Base-by-base conservation (phyloP, 2,888 invertebrate species). In the Blastobasis adustella region DNA sequence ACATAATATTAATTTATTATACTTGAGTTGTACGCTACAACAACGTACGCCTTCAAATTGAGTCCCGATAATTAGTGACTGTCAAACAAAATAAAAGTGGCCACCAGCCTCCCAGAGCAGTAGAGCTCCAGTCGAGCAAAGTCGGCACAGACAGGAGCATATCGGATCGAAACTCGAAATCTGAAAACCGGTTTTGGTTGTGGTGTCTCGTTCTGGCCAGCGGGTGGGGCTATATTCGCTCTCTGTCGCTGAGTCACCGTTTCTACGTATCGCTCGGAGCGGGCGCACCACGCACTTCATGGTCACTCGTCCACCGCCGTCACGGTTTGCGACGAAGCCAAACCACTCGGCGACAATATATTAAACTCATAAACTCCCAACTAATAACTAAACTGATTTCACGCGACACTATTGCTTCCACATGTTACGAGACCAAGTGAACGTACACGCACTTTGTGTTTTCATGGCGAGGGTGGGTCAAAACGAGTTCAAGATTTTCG, bases 81-180 rank as follows among this genome's bases (percentile, higher is more conserved):
- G 62, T 58, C 54, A 68, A 61, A 57, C 57, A 50, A 71, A 37
- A n/a, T 37, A 46, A 46, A 38, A 10, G 10, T 10, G 23, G 23
- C 37, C 6, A 46, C 41, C 41, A 41, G 7, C 7, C 7, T 8
- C 41, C 41, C 9, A 41, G 7, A 41, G 8, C 41, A 41, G 9
- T 41, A 41, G 41, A 60, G 72, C 71, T 76, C 76, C 72, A 79
- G 76, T 82, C 77, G 70, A 76, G 74, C 79, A 70, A 72, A 76
- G 76, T 79, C 71, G 76, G 76, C 73, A 75, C 77, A 85, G 84
- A 79, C 85, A 75, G 80, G 82, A 84, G 86, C 85, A 76, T 87
- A 88, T 87, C 82, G 85, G 81, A 83, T 87, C 80, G 80, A 82
- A 85, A 87, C 85, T 86, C 85, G 88, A 88, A 88, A 85, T 87